phyloP scores from a whole-genome alignment of 2,888 invertebrate species.

The Polyommatus icarus region DNA sequence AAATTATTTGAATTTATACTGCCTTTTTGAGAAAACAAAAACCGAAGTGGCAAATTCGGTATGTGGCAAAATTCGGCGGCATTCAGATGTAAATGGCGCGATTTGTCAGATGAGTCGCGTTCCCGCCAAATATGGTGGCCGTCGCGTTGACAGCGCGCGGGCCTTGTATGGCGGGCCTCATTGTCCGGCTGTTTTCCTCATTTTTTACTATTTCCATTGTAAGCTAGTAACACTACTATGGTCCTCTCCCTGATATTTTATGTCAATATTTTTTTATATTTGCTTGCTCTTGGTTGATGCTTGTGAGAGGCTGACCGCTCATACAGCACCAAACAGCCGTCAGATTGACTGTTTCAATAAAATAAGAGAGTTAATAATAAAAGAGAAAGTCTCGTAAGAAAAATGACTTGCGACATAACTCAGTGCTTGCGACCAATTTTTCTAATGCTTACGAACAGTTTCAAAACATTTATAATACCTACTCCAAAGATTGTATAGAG shows the following conservation, averaged over 20 bases:
- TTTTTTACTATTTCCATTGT: slow-evolving; percentile 35
- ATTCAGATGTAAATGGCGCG: slow-evolving; percentile 51
- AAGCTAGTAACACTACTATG: background rate
- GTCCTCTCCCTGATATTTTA: background rate
- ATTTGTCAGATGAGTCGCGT: slow-evolving; percentile 73
- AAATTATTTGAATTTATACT: background rate
- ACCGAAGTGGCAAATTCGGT: background rate
- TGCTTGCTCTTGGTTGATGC: too few relatives aligned
- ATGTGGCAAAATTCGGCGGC: slow-evolving; percentile 38
- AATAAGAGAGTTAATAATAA: too few relatives aligned
- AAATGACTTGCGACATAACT: too few relatives aligned
- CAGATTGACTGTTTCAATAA: too few relatives aligned
- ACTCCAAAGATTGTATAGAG: too few relatives aligned
- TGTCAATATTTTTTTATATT: too few relatives aligned
- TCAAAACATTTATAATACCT: too few relatives aligned
- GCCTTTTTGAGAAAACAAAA: background rate
- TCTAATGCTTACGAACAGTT: too few relatives aligned
- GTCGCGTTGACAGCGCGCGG: slow-evolving; percentile 52
- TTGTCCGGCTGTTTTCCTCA: slow-evolving; percentile 41
- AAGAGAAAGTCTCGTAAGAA: too few relatives aligned
- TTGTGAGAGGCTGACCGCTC: too few relatives aligned
- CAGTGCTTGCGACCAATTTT: too few relatives aligned
- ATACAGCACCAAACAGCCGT: too few relatives aligned
- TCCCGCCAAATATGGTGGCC: slow-evolving; percentile 64
- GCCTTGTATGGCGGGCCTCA: slow-evolving; percentile 59